phyloP scores from a whole-genome alignment of 2,888 invertebrate genomes.

The Sarcophaga caerulescens region DNA sequence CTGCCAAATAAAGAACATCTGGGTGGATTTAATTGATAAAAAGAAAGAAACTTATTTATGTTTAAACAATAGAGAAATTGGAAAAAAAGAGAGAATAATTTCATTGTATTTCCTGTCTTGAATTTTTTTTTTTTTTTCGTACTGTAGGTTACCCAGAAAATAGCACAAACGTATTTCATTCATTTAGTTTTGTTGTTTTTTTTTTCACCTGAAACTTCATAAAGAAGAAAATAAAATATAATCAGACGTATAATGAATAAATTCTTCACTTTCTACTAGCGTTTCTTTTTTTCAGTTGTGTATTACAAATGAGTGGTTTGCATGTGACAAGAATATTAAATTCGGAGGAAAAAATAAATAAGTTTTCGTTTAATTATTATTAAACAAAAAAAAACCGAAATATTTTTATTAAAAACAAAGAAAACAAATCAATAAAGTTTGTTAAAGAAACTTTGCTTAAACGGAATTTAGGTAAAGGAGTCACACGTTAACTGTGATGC shows the following conservation, averaged over 20 bases:
- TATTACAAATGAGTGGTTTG: conserved; percentile 48
- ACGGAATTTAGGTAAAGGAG: background rate
- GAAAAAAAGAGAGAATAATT: background rate
- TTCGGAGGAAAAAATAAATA: conserved; percentile 7
- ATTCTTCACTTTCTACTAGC: conserved; percentile 55
- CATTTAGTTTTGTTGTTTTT: background rate
- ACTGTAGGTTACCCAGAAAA: conserved; percentile 28
- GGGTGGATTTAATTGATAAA: background rate
- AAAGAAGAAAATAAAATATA: background rate
- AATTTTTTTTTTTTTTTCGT: background rate
- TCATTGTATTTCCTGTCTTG: conserved; percentile 40
- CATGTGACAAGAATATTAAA: conserved; percentile 63
- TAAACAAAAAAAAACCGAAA: background rate
- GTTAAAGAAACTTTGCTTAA: background rate
- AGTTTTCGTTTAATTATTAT: background rate
- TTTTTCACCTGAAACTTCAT: background rate
- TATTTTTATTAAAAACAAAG: background rate
- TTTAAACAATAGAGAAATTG: conserved; percentile 21
- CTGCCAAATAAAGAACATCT: background rate
- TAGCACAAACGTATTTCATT: conserved; percentile 35
- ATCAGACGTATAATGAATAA: background rate
- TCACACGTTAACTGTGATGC: background rate
- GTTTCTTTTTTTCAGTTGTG: conserved; percentile 25
- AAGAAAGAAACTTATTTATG: background rate
- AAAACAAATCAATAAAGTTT: background rate